Conservation (phyloP, 2,113 vertebrate species). For the Lampris incognitus region DNA sequence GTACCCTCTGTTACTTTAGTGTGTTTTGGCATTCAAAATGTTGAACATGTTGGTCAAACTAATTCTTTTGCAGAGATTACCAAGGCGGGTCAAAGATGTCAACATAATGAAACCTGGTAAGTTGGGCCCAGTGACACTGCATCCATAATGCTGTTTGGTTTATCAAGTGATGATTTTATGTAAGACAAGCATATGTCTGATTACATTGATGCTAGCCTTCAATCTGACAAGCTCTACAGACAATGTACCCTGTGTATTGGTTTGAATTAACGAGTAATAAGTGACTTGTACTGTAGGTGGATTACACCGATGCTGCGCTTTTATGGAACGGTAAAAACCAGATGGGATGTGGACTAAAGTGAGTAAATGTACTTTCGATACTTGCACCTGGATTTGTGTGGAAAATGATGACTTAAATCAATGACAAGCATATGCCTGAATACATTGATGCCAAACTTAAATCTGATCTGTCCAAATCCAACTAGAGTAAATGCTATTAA, state of each 20-base stretch:
- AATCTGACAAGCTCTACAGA: slow-evolving; percentile 10
- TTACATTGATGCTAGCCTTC: slow-evolving; percentile 45
- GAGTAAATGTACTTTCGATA: fast-evolving
- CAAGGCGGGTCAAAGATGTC: neutral
- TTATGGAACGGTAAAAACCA: fast-evolving
- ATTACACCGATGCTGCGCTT: fast-evolving
- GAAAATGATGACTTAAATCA: slow-evolving; percentile 54
- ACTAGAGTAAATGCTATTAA: fast-evolving
- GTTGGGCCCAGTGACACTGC: fast-evolving
- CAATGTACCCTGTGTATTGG: fast-evolving
- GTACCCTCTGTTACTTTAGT: too few species aligned
- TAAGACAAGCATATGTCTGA: slow-evolving; percentile 80
- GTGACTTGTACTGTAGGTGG: neutral
- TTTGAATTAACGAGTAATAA: fast-evolving
- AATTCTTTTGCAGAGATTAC: neutral
- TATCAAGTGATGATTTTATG: slow-evolving; percentile 58
- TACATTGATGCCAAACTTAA: slow-evolving; percentile 61
- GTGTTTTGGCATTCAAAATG: too few species aligned
- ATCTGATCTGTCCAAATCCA: slow-evolving; percentile 45
- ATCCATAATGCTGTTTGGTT: neutral
- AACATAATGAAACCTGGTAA: slow-evolving; percentile 6
- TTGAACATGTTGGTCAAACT: too few species aligned
- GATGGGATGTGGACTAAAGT: neutral
- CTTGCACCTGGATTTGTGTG: neutral
- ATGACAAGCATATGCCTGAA: slow-evolving; percentile 81